A percentile compares a stretch with the other conserved stretches of the same genome.
phyloP scores from a whole-genome alignment of 2,888 invertebrate genomes.

The Anticlea derivata region DNA sequence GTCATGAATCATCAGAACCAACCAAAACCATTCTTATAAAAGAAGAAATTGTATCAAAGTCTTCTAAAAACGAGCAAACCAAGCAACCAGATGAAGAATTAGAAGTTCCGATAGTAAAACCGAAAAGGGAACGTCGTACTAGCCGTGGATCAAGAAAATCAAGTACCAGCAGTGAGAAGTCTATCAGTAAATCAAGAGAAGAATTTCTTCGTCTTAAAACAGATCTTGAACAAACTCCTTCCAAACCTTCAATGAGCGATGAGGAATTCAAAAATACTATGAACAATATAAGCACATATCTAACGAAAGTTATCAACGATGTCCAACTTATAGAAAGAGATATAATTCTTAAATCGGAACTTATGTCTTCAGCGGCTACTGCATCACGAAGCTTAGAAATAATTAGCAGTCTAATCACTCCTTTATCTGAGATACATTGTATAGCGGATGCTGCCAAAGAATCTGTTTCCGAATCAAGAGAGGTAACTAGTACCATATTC shows the following conservation, averaged over 20 bases:
- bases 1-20: conserved; percentile 59
- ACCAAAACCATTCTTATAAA: conserved; percentile 59
- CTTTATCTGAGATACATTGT: conserved; percentile 86
- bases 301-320: conserved; percentile 81
- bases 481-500: conserved; percentile 79
- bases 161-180: conserved; percentile 78
- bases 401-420: conserved; percentile 84
- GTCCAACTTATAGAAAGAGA: conserved; percentile 86
- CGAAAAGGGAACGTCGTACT: conserved; percentile 64
- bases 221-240: conserved; percentile 27
- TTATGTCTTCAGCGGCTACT: conserved; percentile 87
- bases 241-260: conserved; percentile 41
- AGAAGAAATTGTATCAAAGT: conserved; percentile 52
- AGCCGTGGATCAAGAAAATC: conserved; percentile 74
- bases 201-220: conserved; percentile 48
- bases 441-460: conserved; percentile 83
- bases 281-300: conserved; percentile 45
- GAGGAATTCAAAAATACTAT: conserved; percentile 58
- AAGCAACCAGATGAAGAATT: conserved; percentile 11
- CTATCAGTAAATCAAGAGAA: conserved; percentile 62
- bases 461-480: conserved; percentile 58
- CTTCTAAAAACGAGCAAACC: conserved; percentile 27
- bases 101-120: conserved; percentile 44
- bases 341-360: conserved; percentile 85
- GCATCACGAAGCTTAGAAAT: conserved; percentile 87